Base-by-base conservation (phyloP, 1,140 invertebrate genomes). In the Tribolium madens region DNA sequence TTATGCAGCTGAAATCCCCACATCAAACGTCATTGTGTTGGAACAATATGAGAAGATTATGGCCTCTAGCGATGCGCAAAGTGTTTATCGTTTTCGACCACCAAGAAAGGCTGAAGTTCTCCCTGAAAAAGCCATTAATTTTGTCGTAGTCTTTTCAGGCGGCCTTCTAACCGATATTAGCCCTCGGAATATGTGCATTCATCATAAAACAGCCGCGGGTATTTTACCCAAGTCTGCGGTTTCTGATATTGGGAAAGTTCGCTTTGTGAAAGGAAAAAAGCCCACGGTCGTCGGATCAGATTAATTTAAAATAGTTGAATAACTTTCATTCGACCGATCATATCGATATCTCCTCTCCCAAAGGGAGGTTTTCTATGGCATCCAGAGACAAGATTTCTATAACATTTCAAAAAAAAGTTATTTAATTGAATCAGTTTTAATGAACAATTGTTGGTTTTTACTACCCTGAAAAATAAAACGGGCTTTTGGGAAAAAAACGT, bases 151-250 rank as follows among this genome's bases (percentile, higher is more conserved):
- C 26, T 64, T 57, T 57, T 18, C 52, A 7, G 52, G 5, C 36
- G 36, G 5, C 36, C 52, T n/a, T 57, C 50, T 57, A 57, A 57
- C 52, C 52, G 21, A 64, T 33, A 64, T 64, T 64, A 64, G 57
- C 57, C 57, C 57, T 33, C 57, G 57, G 57, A 64, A 64, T 64
- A 64, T 64, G 57, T 64, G 36, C 57, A 64, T 64, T 64, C 57
- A 64, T 64, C 57, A 64, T 64, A 64, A 64, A 64, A 64, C 57
- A 33, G 57, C 57, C 57, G 26, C 26, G 57, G 57, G 57, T 26
- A 33, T 33, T 64, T 33, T 64, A 64, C 57, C 57, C 57, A 64
- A 33, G 57, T 64, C 57, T 33, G 57, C 57, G 57, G 21, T 31
- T 31, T 64, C 26, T 64, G 57, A 64, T 64, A 64, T 64, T 64